phyloP scores from a whole-genome alignment of 2,113 vertebrate genomes.

The Chaetodon trifascialis region DNA sequence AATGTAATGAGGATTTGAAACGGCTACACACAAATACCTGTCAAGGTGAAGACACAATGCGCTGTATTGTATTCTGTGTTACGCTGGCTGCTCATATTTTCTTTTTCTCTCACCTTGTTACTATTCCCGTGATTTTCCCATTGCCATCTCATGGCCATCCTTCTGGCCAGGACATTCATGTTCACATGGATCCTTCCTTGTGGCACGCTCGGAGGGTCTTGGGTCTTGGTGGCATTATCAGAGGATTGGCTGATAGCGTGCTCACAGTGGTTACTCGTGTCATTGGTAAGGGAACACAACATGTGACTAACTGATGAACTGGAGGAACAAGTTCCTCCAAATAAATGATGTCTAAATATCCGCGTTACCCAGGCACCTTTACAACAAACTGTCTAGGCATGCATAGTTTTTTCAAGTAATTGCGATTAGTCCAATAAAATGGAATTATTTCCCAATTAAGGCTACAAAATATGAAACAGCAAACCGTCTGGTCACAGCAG shows the following conservation, averaged over 20 bases:
- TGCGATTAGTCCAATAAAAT: not conserved
- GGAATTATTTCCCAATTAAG: not conserved
- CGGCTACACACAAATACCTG: not conserved
- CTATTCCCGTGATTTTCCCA: slow-evolving; percentile 88
- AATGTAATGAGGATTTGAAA: not conserved
- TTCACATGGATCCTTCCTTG: slow-evolving; percentile 81
- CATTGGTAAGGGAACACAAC: not conserved
- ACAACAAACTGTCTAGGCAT: not conserved
- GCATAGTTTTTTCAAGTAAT: too few species aligned
- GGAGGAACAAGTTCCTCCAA: not conserved
- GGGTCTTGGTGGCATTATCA: not conserved
- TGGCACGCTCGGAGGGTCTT: slow-evolving; percentile 57
- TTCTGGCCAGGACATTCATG: slow-evolving; percentile 90
- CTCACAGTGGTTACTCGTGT: not conserved
- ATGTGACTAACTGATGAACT: not conserved
- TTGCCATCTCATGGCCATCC: slow-evolving; percentile 87
- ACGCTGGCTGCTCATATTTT: not conserved
- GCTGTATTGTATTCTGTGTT: not conserved
- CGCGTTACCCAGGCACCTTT: not conserved
- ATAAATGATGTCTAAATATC: not conserved
- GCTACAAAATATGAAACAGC: not conserved
- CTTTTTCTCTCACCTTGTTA: slow-evolving; percentile 80
- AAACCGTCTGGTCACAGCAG: not conserved
- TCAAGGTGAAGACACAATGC: not conserved
- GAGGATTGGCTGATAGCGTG: not conserved